A percentile compares a stretch with the other conserved stretches of the same genome.
Evolutionary conservation across 2,113 vertebrate species (phyloP).

Genomic region (Leptobrachium leishanense): DNA sequence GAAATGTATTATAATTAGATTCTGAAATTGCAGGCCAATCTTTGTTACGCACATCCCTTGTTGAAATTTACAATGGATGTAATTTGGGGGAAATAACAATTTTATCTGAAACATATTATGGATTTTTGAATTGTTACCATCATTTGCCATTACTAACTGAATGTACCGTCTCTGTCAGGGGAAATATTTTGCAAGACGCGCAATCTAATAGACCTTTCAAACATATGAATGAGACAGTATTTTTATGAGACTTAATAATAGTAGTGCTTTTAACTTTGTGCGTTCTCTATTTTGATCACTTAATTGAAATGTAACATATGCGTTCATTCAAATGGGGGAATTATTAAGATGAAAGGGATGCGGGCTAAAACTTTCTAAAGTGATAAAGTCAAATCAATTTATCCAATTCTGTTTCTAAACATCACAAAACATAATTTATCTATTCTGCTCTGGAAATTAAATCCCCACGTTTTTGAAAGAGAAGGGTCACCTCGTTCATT

Average conservation of each 20-base stretch:
- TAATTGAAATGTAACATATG: slow-evolving; percentile 48
- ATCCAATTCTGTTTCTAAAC: slow-evolving; percentile 18
- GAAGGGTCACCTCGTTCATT: neutral
- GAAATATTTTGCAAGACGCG: slow-evolving; percentile 26
- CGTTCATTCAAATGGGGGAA: slow-evolving; percentile 34
- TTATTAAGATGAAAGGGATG: slow-evolving; percentile 22
- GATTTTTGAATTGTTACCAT: slow-evolving; percentile 45
- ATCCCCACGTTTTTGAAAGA: neutral
- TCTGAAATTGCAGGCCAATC: slow-evolving; percentile 31
- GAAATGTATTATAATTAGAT: slow-evolving; percentile 44
- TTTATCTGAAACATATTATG: slow-evolving; percentile 47
- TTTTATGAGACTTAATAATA: slow-evolving; percentile 26
- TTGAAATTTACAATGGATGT: slow-evolving; percentile 42
- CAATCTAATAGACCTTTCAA: slow-evolving; percentile 47
- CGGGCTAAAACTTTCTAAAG: slow-evolving; percentile 34
- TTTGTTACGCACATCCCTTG: slow-evolving; percentile 28
- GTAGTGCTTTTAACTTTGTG: slow-evolving; percentile 41
- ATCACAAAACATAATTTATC: neutral
- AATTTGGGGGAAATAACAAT: slow-evolving; percentile 41
- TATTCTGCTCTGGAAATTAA: slow-evolving; percentile 5
- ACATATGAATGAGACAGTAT: slow-evolving; percentile 30
- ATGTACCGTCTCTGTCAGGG: slow-evolving; percentile 23
- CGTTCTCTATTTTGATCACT: slow-evolving; percentile 36
- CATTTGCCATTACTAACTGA: slow-evolving; percentile 45
- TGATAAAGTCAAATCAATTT: slow-evolving; percentile 44